Conservation (phyloP, 2,113 vertebrate species). For the Emydura subglobosa region DNA sequence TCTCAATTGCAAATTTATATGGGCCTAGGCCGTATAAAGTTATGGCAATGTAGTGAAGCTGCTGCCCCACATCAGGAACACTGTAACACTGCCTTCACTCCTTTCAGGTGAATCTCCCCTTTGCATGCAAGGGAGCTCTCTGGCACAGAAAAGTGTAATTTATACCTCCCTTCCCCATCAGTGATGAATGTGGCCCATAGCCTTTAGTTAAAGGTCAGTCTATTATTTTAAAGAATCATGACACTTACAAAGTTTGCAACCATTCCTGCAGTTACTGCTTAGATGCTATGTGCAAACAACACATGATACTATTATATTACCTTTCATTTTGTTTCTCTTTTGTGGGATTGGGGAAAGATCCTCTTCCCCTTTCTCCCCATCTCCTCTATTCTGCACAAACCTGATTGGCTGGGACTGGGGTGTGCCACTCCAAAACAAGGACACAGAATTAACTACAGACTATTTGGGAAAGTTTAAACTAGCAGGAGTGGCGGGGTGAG, state of each 20-base stretch:
- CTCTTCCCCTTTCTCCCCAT: background rate
- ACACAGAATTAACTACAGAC: background rate
- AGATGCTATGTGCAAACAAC: background rate
- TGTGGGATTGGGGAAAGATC: background rate
- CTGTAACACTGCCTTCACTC: background rate
- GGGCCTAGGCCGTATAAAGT: background rate
- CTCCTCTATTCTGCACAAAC: background rate
- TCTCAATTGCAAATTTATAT: background rate
- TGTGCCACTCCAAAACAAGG: background rate
- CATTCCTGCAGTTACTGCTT: background rate
- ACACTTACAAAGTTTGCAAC: background rate
- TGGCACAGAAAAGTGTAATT: background rate
- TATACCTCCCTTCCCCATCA: background rate
- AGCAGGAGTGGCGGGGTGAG: background rate
- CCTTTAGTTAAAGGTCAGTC: background rate
- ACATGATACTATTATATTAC: slow-evolving; percentile 47
- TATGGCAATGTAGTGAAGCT: background rate
- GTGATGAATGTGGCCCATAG: background rate
- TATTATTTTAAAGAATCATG: background rate
- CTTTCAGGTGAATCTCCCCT: background rate
- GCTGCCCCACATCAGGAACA: background rate
- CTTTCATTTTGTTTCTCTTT: slow-evolving; percentile 63
- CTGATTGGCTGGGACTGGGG: background rate
- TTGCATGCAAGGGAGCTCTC: background rate
- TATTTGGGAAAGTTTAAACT: background rate